Base-by-base conservation (phyloP, 2,888 invertebrate species). In the Ectemnius lituratus region DNA sequence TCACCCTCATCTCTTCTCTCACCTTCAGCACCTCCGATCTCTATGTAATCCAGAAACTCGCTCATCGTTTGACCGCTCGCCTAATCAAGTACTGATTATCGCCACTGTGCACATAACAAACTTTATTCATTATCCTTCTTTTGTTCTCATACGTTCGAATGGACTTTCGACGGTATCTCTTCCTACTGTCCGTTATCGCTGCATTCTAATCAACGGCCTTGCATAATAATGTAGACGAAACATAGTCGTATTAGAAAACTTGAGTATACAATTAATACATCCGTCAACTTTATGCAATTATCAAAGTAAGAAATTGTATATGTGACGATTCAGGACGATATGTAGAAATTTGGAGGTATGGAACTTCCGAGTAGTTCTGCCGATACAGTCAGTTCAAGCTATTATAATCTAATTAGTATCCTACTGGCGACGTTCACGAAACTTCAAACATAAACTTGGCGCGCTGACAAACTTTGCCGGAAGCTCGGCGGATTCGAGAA, bases 21-120 rank as follows among this genome's bases (percentile, higher is more conserved):
- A 11, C 37, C 37, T 37, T 37, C 37, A 8, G 37, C 8, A 8
- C 37, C 8, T 0, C 37, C 37, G 66, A 71, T 79, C 49, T 60
- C 59, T 37, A 27, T 64, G 59, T 73, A 79, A 73, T 79, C 73
- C 67, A 23, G 23, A 28, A 59, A 37, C 59, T 59, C 46, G 58
- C 52, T 23, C 27, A 68, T 52, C 66, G 66, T 75, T 79, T 75
- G 79, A 75, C 79, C 77, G 76, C 52, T 68, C 70, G 68, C 49
- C 71, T 65, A 71, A 77, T 73, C 78, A 57, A 58, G 46, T 63
- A 66, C 76, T 64, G 37, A 75, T 70, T 75, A 70, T 56, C 70
- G 61, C 20, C 49, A 75, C 60, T 61, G 47, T 37, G 20, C 27
- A 20, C 57, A 67, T 67, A 70, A 75, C 75, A 75, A 76, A 76